Percentiles rank a stretch among this genome's conserved stretches.
phyloP scores from a whole-genome alignment of 2,797 vertebrate genomes.

The Tenualosa thibaudeaui region DNA sequence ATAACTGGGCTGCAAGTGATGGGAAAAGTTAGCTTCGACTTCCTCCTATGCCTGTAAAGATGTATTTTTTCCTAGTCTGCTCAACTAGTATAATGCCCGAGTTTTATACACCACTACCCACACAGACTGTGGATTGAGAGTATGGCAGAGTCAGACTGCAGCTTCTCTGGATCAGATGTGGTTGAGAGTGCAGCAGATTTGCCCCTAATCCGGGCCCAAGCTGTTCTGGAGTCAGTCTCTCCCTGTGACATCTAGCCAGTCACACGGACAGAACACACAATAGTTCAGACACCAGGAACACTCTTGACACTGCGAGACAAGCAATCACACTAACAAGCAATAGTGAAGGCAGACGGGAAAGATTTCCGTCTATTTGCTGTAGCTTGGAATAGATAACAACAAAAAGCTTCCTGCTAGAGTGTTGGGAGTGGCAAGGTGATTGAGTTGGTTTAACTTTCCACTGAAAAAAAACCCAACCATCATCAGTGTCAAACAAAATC shows the following conservation, averaged over 20 bases:
- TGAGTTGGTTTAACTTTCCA: not conserved
- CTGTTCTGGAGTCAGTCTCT: not conserved
- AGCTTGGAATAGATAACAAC: not conserved
- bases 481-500: not conserved
- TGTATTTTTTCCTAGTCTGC: not conserved
- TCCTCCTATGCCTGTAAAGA: too few species aligned
- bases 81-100: not conserved
- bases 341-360: not conserved
- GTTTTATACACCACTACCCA: not conserved
- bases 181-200: not conserved
- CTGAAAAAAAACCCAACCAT: not conserved
- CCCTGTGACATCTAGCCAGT: not conserved
- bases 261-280: not conserved
- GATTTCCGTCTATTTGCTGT: not conserved
- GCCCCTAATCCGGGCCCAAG: not conserved
- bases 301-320: not conserved
- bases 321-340: slow-evolving; percentile 17
- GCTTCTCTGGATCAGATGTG: not conserved
- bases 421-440: not conserved
- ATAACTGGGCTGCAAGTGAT: not conserved
- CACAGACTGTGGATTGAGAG: not conserved
- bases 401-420: not conserved
- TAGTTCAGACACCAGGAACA: not conserved
- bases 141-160: not conserved
- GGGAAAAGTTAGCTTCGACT: slow-evolving; percentile 7